Evolutionary conservation across 2,888 invertebrate genomes (phyloP).

Genomic region (Mycogona germanica): DNA sequence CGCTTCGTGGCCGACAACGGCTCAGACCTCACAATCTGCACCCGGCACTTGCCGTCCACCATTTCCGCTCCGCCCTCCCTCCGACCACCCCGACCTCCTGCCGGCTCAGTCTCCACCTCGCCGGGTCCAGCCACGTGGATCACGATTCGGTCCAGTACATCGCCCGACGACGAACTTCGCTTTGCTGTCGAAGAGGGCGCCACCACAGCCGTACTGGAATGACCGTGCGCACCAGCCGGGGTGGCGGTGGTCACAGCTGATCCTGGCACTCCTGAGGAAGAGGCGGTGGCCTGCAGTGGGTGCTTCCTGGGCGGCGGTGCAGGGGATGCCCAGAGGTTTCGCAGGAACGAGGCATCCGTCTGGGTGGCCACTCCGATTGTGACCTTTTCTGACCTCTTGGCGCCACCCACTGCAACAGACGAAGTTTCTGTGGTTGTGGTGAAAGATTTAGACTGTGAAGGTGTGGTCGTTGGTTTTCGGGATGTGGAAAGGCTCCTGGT

Average conservation of each 20-base stretch:
- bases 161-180: conserved; percentile 1
- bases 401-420: not conserved
- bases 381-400: no score
- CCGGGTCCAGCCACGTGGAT: conserved; percentile 15
- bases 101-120: not conserved
- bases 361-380: conserved; percentile 16
- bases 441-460: not conserved
- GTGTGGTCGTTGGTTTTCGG: no score
- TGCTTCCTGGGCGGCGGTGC: conserved; percentile 9
- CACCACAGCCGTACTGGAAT: not conserved
- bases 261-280: not conserved
- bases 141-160: conserved; percentile 10
- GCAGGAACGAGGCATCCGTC: conserved; percentile 15
- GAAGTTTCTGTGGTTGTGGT: not conserved
- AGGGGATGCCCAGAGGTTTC: conserved; percentile 7
- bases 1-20: not conserved
- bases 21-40: not conserved
- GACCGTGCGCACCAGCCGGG: no score
- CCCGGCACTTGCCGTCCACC: not conserved
- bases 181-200: not conserved
- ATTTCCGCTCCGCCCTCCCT: not conserved
- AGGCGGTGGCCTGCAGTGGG: not conserved
- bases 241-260: no score
- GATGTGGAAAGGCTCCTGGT: no score
- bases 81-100: not conserved